Evolutionary conservation across 2,888 invertebrate species (phyloP), one percentile per base, ranked within the genome.

Genomic region (Drosophila neonasuta): DNA sequence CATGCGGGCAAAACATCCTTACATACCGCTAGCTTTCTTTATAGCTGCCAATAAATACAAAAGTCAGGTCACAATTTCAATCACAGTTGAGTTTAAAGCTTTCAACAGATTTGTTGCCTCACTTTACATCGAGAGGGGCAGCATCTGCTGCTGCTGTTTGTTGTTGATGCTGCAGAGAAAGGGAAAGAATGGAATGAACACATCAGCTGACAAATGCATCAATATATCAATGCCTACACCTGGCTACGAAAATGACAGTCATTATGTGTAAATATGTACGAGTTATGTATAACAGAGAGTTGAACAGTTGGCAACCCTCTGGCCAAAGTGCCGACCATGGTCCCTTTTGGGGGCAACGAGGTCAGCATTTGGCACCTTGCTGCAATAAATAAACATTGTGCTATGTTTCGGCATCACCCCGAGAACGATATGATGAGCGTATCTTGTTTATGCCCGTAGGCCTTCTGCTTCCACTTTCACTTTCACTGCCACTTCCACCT

Each of bases 141-240:
- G 45, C 42, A 30, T 7, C 15, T 44, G 30, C 42, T n/a, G 13
- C n/a, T 2, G 52, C 34, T 36, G 34, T 3, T 20, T 36, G 34
- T 11, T 20, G 20, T 20, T 20, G 20, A 20, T 20, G 20, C 20
- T 20, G 4, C 20, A 7, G n/a, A 4, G 20, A 42, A 11, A 39
- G 3, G 15, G 30, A 24, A 6, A 6, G 41, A 7, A n/a, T 15
- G 48, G 13, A 68, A 81, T 80, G 78, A 72, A 74, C 71, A 86
- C 72, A 80, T 81, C 79, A 72, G 64, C 77, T 73, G 74, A 68
- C 70, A 85, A 82, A 82, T 80, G 74, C 83, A 66, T 51, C 68
- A 46, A 81, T 87, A 86, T 73, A 81, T 87, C 85, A 86, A 86
- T 73, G 85, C 82, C 79, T 73, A 81, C 87, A 81, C 85, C 81